These are phyloP conservation scores for Brachypterus glaber DNA, from an alignment of 2,888 invertebrate species.

Conservation along the genomic window DNA sequence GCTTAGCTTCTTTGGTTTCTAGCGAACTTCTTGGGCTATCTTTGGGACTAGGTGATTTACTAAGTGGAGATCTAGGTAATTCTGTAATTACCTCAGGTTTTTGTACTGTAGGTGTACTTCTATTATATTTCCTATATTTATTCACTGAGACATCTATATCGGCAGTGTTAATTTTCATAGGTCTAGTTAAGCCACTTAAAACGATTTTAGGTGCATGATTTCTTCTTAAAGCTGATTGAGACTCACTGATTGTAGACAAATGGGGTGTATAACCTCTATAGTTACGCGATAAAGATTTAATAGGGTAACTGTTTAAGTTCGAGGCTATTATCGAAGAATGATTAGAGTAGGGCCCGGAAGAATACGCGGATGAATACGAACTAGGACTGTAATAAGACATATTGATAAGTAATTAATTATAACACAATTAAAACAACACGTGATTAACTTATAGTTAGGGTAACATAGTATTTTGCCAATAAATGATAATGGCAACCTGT, in stretches of 20 bases:
- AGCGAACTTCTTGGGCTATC: constrained; percentile 27
- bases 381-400: constrained; percentile 61
- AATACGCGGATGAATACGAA: constrained; percentile 45
- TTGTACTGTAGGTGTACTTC: constrained; percentile 21
- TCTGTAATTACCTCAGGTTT: constrained; percentile 5
- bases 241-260: constrained; percentile 62
- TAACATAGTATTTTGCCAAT: constrained; percentile 2
- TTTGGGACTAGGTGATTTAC: constrained; percentile 13
- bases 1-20: constrained; percentile 40
- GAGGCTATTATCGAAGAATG: constrained; percentile 38
- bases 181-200: constrained; percentile 47
- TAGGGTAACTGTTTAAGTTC: constrained; percentile 30
- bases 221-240: constrained; percentile 43
- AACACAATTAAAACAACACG: not conserved
- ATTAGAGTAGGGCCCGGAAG: constrained; percentile 47
- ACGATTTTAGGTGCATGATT: constrained; percentile 47
- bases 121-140: constrained; percentile 44
- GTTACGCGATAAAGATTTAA: constrained; percentile 27
- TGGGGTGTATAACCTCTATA: constrained; percentile 59
- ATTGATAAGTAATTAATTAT: constrained; percentile 9
- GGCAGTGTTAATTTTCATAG: constrained; percentile 71
- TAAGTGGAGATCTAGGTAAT: constrained; percentile 6
- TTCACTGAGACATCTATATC: constrained; percentile 76
- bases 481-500: too few relatives aligned
- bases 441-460: not conserved